Percentiles rank a stretch among this genome's conserved stretches.
Conservation (phyloP, 2,113 vertebrate species). For the Nanorana parkeri region DNA sequence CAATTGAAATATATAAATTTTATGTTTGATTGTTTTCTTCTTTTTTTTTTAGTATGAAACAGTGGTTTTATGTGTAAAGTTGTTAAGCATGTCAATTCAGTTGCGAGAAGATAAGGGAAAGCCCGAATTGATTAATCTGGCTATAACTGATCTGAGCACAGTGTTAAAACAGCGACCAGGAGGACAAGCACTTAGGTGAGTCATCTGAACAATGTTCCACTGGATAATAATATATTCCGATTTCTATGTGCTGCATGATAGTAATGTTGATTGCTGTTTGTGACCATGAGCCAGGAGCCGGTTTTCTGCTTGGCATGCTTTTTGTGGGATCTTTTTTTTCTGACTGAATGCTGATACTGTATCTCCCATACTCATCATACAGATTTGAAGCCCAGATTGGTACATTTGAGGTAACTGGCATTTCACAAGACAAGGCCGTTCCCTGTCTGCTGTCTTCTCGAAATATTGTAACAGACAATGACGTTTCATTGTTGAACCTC, state of each 20-base stretch:
- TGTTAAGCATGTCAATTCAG: slow-evolving; percentile 84
- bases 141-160: slow-evolving; percentile 84
- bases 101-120: slow-evolving; percentile 83
- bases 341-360: background rate
- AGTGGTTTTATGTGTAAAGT: slow-evolving; percentile 87
- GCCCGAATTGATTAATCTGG: slow-evolving; percentile 84
- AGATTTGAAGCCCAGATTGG: slow-evolving; percentile 85
- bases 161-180: slow-evolving; percentile 87
- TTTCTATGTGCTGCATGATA: too few species aligned
- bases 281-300: too few species aligned
- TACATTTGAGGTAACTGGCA: slow-evolving; percentile 88
- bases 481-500: slow-evolving; percentile 81
- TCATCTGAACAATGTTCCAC: background rate
- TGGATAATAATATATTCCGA: too few species aligned
- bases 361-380: slow-evolving; percentile 49
- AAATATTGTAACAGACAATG: slow-evolving; percentile 70
- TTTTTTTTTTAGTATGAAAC: slow-evolving; percentile 86
- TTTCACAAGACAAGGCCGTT: slow-evolving; percentile 70
- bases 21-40: slow-evolving; percentile 33
- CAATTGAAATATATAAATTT: too few species aligned
- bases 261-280: too few species aligned
- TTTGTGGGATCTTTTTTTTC: background rate
- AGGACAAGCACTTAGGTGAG: slow-evolving; percentile 92
- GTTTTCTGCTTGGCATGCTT: too few species aligned
- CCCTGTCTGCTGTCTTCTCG: slow-evolving; percentile 86